These are phyloP conservation scores for Vireo griseus DNA, from an alignment of 2,797 vertebrate species.

Conservation along the genomic window DNA sequence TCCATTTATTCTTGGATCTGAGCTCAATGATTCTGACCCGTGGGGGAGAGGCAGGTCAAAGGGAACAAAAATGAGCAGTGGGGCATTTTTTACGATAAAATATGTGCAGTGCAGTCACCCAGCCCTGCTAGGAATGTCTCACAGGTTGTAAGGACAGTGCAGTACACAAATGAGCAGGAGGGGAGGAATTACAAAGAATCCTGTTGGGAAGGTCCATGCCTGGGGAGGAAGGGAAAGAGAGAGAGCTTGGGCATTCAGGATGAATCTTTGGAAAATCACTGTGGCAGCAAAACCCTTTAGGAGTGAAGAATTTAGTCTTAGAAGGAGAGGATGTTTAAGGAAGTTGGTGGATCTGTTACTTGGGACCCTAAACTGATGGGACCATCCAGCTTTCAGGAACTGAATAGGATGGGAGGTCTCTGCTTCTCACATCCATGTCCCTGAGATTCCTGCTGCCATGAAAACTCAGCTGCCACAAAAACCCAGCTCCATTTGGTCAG, in stretches of 20 bases:
- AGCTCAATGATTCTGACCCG: not conserved
- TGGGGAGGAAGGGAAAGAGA: not conserved
- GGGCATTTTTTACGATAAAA: not conserved
- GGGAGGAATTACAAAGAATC: not conserved
- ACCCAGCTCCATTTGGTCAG: not conserved
- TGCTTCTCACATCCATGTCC: not conserved
- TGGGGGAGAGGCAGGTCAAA: not conserved
- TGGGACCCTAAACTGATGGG: not conserved
- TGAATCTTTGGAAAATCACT: not conserved
- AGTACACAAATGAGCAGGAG: not conserved
- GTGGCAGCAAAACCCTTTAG: not conserved
- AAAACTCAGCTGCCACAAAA: not conserved
- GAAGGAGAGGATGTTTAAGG: not conserved
- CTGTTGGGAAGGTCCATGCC: not conserved
- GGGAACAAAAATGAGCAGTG: not conserved
- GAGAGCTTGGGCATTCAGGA: not conserved
- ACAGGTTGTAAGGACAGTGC: not conserved
- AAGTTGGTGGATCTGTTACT: not conserved
- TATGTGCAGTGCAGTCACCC: not conserved
- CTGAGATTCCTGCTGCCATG: not conserved
- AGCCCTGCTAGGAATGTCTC: not conserved
- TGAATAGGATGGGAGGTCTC: not conserved
- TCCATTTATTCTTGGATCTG: not conserved
- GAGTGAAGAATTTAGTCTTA: not conserved
- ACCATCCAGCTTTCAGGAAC: not conserved